Conservation (phyloP, 2,888 invertebrate species). For the Sinelater perroti region DNA sequence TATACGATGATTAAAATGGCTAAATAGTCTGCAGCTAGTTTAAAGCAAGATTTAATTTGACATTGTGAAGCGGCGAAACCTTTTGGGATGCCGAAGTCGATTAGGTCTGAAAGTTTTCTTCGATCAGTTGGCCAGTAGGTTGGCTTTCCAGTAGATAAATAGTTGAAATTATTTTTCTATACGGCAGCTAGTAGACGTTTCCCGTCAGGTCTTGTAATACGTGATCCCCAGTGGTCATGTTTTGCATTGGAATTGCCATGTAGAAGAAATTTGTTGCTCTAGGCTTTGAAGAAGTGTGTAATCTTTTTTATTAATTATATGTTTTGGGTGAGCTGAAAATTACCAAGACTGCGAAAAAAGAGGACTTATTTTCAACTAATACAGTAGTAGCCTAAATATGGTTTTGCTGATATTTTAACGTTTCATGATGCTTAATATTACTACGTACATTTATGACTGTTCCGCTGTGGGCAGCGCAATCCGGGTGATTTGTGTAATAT, state of each 20-base stretch:
- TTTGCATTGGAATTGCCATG: conserved; percentile 15
- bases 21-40: conserved; percentile 8
- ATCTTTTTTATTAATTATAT: too few relatives aligned
- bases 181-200: conserved; percentile 5
- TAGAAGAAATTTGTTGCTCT: conserved; percentile 4
- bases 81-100: conserved; percentile 14
- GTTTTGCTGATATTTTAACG: too few relatives aligned
- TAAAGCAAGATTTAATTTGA: conserved; percentile 12
- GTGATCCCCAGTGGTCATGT: conserved; percentile 18
- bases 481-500: conserved; percentile 35
- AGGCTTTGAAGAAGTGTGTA: conserved; percentile 27
- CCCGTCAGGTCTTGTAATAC: conserved; percentile 10
- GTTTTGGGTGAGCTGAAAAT: conserved; percentile 34
- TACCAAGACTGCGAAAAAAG: conserved; percentile 12
- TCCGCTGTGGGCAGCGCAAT: conserved; percentile 26
- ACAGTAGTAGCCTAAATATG: conserved; percentile 18
- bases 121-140: conserved; percentile 34
- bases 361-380: conserved; percentile 18
- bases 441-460: conserved; percentile 12
- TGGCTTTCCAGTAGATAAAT: conserved; percentile 33
- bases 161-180: conserved; percentile 4
- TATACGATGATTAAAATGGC: conserved; percentile 14
- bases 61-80: conserved; percentile 1
- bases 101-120: conserved; percentile 14
- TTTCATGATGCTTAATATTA: conserved; percentile 17